phyloP scores from a whole-genome alignment of 2,888 invertebrate species.

The Chrysomela aeneicollis region DNA sequence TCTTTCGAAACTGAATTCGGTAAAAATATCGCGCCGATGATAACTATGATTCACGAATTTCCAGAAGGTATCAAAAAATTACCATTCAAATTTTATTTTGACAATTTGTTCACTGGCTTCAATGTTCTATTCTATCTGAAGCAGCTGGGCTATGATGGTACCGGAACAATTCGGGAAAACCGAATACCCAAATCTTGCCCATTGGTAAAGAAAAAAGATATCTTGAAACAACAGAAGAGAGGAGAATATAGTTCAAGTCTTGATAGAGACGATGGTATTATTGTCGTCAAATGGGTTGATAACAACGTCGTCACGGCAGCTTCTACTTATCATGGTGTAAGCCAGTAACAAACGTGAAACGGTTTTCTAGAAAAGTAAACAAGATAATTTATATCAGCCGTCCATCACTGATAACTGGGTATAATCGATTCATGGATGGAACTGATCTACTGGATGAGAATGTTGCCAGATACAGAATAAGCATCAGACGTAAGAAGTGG shows the following conservation, averaged over 20 bases:
- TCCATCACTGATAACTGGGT: conserved; percentile 25
- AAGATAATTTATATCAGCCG: conserved; percentile 14
- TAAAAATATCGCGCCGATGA: conserved; percentile 28
- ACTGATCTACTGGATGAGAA: conserved; percentile 34
- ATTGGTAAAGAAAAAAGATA: conserved; percentile 20
- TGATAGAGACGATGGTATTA: conserved; percentile 31
- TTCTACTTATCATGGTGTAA: conserved; percentile 22
- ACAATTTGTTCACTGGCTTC: conserved; percentile 47
- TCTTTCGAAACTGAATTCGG: conserved; percentile 22
- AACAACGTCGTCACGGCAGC: conserved; percentile 40
- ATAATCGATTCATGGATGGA: conserved; percentile 27
- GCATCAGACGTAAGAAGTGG: conserved; percentile 32
- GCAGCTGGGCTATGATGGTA: conserved; percentile 39
- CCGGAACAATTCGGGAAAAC: conserved; percentile 44
- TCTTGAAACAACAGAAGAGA: conserved; percentile 21
- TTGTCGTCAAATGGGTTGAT: conserved; percentile 41
- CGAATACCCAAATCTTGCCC: conserved; percentile 31
- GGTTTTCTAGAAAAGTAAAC: conserved; percentile 17
- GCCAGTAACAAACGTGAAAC: conserved; percentile 20
- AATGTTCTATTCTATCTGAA: conserved; percentile 39
- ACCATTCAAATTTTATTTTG: too few relatives aligned
- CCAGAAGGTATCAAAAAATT: conserved; percentile 25
- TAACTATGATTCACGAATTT: conserved; percentile 31
- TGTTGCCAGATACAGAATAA: conserved; percentile 28
- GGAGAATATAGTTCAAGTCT: conserved; percentile 18